Base-by-base conservation (phyloP, 2,888 invertebrate genomes). In the Rugalucina vietnamica region DNA sequence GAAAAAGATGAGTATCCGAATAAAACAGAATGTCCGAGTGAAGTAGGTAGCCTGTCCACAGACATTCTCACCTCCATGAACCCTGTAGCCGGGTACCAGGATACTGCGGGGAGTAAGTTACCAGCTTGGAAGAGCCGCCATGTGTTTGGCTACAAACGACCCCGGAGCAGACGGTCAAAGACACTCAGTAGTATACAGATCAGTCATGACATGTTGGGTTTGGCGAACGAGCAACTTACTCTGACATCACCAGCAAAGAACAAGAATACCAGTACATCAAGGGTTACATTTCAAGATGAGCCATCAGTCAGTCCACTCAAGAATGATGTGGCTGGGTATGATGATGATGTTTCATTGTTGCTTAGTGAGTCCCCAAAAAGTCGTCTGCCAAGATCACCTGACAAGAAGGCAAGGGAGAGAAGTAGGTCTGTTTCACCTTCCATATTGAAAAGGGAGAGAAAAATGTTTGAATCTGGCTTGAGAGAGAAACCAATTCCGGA, bases 351-450 rank as follows among this genome's bases (percentile, higher is more conserved):
- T 21, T 88, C 88, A 5, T 34, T 84, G 8, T 70, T 88, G 12
- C 82, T 88, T n/a, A 82, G 84, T 50, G 82, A 85, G 27, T 86
- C 88, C 1, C 84, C 88, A 34, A 82, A 73, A 27, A 76, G 83
- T 54, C 79, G 85, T 1, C 36, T 80, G 32, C 78, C 82, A 2
- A 49, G 88, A 54, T 84, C 88, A 72, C 84, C 85, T 0, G 54
- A 70, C 18, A 88, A 86, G 37, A 82, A 80, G 32, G 37, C 76
- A 39, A 75, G 88, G 60, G 90, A 90, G 71, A 83, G 90, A 60
- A 90, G 90, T 73, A 79, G 90, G 39, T 90, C 90, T 70, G 89
- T 89, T 1, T 89, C 90, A 21, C 90, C 90, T 0, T 88, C 90
- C 5, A 88, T 89, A 39, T 78, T 87, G n/a, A 85, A 88, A 81